Base-by-base conservation (phyloP, 1,140 invertebrate genomes). In the Oryctes rhinoceros region DNA sequence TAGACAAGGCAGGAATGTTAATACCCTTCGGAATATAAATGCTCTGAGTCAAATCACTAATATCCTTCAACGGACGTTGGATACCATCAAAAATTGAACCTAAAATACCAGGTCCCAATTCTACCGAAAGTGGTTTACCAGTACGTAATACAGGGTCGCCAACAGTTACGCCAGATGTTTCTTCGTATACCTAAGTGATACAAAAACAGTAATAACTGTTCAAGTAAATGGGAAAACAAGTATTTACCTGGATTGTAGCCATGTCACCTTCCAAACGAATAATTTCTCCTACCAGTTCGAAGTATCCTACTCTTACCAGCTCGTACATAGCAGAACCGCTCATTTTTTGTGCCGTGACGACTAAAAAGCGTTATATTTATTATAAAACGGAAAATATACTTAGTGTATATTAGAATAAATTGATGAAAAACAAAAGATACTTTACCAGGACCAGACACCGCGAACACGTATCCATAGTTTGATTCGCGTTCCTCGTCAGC, bases 21-120 rank as follows among this genome's bases (percentile, higher is more conserved):
- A 99, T 92, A 90, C 99, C 99, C 89, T 99, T 99, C 11, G 98
- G 98, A 89, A 99, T 99, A 91, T 99, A 99, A 88, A 99, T 99
- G 85, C 96, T 98, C 84, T 94, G 90, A 0, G 97, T 98, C 53
- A 98, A 88, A 84, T 98, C 96, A 86, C 95, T 93, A 88, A 99
- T 99, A 86, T 99, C 98, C 85, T 98, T 96, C 82, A 99, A 87
- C 0, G 99, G 99, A 86, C 99, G 94, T 89, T 99, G 99, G 87
- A 99, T 99, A 91, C 98, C 98, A 90, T 99, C 99, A 90, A 99
- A 99, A 90, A 99, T 99, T 87, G 96, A 98, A 81, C 96, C 96
- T 91, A 99, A 94, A 88, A 99, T 99, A 86, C 99, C 99, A 74
- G 98, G 99, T n/a, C 98, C 99, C 35, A 99, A 90, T 88, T 99